Base-by-base conservation (phyloP, 2,797 vertebrate genomes). In the Podargus strigoides region DNA sequence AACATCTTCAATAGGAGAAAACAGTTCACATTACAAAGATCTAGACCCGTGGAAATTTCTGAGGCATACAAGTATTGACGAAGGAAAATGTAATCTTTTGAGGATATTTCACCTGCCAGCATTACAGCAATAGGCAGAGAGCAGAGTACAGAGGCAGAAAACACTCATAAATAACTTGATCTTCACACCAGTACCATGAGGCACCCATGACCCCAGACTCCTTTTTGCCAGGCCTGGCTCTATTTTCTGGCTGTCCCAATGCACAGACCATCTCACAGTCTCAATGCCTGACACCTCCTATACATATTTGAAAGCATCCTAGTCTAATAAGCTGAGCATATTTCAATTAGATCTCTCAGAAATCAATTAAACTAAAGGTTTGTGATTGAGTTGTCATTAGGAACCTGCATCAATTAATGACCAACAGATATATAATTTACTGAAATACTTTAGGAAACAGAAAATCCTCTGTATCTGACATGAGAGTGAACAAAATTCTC, bases 31-130 rank as follows among this genome's bases (percentile, higher is more conserved):
- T 91, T 90, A 69, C 58, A 32, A 60, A 73, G 63, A 68, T 59
- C 73, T 67, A 90, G 64, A 91, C 75, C 62, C 59, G 60, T 39
- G 66, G 87, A 88, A 92, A 87, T 94, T 76, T 81, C 66, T 79
- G 76, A 89, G 79, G 53, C 46, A 39, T 64, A 52, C 6, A 4
- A 87, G n/a, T 34, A 62, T 8, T 82, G 37, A 49, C 87, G 90
- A 84, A 49, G 78, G 46, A 64, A 93, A 92, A 63, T 47, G n/a
- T 8, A 27, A 52, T 28, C 56, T 77, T 91, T 41, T 18, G 41
- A 86, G 55, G 41, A 26, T 30, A 79, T 32, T 88, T 63, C 37
- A 56, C 56, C 52, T 73, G 69, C 44, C 59, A 90, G 41, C 49
- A 55, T 17, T 69, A 30, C 42, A 88, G 59, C 50, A 36, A 86